Percentiles rank a stretch among this genome's conserved stretches.
These are phyloP conservation scores for Archilochus colubris DNA, from an alignment of 2,113 vertebrate genomes.

Conservation along the genomic window DNA sequence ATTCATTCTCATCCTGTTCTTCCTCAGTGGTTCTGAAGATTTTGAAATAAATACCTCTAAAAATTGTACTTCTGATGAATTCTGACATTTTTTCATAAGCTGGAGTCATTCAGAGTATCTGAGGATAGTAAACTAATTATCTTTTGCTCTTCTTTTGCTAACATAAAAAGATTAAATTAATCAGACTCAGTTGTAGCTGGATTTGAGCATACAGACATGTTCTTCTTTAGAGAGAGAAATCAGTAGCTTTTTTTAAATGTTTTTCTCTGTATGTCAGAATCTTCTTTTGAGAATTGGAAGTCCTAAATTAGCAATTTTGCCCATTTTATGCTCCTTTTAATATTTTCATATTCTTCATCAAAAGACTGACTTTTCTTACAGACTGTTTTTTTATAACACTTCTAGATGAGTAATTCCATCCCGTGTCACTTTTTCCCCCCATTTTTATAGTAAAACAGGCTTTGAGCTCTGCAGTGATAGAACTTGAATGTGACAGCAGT, in stretches of 20 bases:
- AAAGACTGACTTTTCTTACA: not conserved
- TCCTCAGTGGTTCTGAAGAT: not conserved
- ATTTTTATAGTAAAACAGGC: not conserved
- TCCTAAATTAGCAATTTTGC: not conserved
- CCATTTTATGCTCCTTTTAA: not conserved
- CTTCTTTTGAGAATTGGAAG: conserved; percentile 23
- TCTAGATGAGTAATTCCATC: not conserved
- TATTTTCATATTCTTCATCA: not conserved
- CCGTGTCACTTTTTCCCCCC: not conserved
- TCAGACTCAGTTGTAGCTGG: conserved; percentile 12
- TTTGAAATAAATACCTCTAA: not conserved
- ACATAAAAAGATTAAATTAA: conserved; percentile 63
- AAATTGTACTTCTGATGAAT: conserved; percentile 1
- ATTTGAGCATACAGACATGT: conserved; percentile 3
- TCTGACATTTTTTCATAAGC: conserved; percentile 44
- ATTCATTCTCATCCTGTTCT: not conserved
- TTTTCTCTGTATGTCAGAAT: conserved; percentile 3
- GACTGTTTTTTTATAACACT: not conserved
- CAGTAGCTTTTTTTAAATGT: not conserved
- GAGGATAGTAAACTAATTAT: conserved; percentile 58
- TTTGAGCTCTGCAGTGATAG: not conserved
- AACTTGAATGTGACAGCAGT: not conserved
- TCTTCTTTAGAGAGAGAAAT: not conserved
- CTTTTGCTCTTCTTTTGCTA: conserved; percentile 28
- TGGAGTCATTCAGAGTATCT: conserved; percentile 12